Conservation (phyloP, 2,113 vertebrate genomes). For the Phycodurus eques region DNA sequence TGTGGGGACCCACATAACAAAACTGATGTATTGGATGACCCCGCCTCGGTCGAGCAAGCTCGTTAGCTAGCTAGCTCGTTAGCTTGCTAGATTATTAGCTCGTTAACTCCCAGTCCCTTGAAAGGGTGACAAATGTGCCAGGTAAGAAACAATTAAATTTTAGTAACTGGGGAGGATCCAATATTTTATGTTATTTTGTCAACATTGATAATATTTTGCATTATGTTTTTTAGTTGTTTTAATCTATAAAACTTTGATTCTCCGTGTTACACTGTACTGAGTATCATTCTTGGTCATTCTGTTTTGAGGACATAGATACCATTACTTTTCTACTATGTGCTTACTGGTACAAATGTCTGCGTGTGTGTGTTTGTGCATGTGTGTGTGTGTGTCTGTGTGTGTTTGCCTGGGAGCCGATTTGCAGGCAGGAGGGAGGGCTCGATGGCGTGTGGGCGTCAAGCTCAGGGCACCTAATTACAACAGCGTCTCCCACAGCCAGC, state of each 20-base stretch:
- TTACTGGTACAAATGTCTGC: background rate
- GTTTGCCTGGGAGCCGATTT: slow-evolving; percentile 39
- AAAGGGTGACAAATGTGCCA: too few species aligned
- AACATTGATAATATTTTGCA: background rate
- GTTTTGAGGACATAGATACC: background rate
- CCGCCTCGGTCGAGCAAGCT: too few species aligned
- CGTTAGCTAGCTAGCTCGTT: too few species aligned
- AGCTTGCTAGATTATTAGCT: too few species aligned
- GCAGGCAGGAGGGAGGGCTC: slow-evolving; percentile 39
- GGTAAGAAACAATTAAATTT: too few species aligned
- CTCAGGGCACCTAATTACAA: slow-evolving; percentile 69
- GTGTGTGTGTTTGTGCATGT: slow-evolving; percentile 9
- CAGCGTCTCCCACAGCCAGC: slow-evolving; percentile 47
- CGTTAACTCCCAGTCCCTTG: too few species aligned
- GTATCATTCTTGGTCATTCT: background rate
- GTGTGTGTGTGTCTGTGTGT: slow-evolving; percentile 12
- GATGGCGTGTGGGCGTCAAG: slow-evolving; percentile 59
- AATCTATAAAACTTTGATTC: background rate
- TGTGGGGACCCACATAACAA: too few species aligned
- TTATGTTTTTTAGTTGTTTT: background rate
- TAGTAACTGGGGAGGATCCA: background rate
- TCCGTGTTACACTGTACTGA: too few species aligned
- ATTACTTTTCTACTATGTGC: background rate
- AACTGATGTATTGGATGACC: too few species aligned
- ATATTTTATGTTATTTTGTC: background rate